Evolutionary conservation across 2,888 invertebrate genomes (phyloP).

Genomic region (Melipona bicolor): DNA sequence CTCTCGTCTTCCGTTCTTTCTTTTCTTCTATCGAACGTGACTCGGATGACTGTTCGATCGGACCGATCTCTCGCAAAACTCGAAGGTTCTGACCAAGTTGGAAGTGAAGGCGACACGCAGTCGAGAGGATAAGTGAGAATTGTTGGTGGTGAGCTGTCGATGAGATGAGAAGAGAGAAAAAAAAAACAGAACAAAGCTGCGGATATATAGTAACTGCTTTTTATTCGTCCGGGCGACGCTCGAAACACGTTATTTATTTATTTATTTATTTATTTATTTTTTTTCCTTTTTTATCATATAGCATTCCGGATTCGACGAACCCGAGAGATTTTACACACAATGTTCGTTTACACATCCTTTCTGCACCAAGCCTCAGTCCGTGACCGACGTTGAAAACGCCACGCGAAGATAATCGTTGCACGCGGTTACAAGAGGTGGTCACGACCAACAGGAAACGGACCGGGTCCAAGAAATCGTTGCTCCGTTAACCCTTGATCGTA

Average conservation of each 20-base stretch:
- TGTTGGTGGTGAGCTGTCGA: neutral
- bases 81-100: no score
- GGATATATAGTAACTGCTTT: conserved; percentile 10
- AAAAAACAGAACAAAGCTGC: neutral
- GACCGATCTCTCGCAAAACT: no score
- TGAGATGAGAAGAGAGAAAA: neutral
- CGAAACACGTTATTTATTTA: conserved; percentile 37
- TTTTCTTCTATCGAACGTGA: neutral
- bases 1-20: neutral
- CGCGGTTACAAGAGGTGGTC: conserved; percentile 21
- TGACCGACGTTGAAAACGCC: conserved; percentile 20
- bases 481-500: conserved; percentile 10
- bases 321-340: conserved; percentile 24
- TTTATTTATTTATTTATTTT: neutral
- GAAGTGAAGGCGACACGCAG: neutral
- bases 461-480: conserved; percentile 14
- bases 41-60: neutral
- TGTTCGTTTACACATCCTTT: conserved; percentile 13
- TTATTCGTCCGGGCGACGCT: conserved; percentile 44
- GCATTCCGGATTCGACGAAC: conserved; percentile 20
- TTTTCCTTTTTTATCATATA: conserved; percentile 7
- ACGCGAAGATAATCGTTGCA: conserved; percentile 18
- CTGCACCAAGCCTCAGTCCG: conserved; percentile 21
- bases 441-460: conserved; percentile 32
- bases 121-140: neutral